Evolutionary conservation across 1,140 invertebrate species (phyloP).

Genomic region (Ectropis grisescens): DNA sequence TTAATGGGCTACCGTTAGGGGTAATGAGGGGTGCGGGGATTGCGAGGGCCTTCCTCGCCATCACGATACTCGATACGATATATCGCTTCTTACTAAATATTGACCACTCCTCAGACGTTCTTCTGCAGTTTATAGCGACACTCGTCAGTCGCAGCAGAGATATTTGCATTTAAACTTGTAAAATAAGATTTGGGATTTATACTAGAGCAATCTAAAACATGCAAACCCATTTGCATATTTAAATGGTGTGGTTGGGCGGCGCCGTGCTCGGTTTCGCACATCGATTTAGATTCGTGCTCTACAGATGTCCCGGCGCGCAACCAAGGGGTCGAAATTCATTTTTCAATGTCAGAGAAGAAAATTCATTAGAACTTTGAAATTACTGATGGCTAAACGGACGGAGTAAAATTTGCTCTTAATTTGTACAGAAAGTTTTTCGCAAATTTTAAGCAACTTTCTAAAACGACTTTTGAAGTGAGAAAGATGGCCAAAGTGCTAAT

Average conservation of each 20-base stretch:
- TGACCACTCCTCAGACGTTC: no score
- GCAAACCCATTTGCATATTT: slow-evolving; percentile 17
- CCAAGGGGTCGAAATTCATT: slow-evolving; percentile 61
- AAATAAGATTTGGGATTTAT: no score
- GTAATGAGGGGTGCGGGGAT: slow-evolving; percentile 54
- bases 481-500: slow-evolving; percentile 54
- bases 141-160: no score
- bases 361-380: slow-evolving; percentile 70
- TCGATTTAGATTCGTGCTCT: slow-evolving; percentile 12
- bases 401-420: slow-evolving; percentile 68
- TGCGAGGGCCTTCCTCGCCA: slow-evolving; percentile 3
- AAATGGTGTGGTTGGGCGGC: slow-evolving; percentile 13
- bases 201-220: no score
- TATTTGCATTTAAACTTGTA: no score
- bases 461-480: slow-evolving; percentile 64
- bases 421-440: slow-evolving; percentile 63
- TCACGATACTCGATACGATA: slow-evolving; percentile 14
- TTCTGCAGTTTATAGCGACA: no score
- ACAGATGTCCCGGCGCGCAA: slow-evolving; percentile 44
- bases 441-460: slow-evolving; percentile 58
- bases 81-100: no score
- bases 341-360: slow-evolving; percentile 68
- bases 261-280: not conserved
- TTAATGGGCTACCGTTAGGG: slow-evolving; percentile 61
- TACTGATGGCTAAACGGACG: slow-evolving; percentile 68